Conservation (phyloP, 2,888 invertebrate genomes). For the Malachius bipustulatus region DNA sequence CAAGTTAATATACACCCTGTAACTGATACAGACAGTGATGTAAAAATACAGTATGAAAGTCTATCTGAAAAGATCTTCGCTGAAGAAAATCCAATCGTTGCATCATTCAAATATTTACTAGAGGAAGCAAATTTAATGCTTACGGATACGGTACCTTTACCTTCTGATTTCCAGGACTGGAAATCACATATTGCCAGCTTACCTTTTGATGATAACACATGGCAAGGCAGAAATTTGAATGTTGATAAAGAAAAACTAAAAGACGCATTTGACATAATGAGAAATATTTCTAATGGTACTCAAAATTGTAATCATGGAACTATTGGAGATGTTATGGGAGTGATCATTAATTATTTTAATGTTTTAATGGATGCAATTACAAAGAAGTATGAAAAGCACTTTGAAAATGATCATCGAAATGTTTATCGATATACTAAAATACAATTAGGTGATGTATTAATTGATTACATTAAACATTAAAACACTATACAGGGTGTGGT, state of each 20-base stretch:
- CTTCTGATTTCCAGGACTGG: slow-evolving; percentile 20
- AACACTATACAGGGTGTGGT: no score
- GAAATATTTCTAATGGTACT: slow-evolving; percentile 2
- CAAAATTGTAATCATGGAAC: slow-evolving; percentile 3
- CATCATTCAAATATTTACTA: slow-evolving; percentile 12
- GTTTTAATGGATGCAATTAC: slow-evolving; percentile 28
- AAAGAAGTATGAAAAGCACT: slow-evolving; percentile 20
- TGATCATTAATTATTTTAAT: slow-evolving; percentile 20
- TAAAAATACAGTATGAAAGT: no score
- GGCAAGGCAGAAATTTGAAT: slow-evolving; percentile 5
- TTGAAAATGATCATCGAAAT: slow-evolving; percentile 16
- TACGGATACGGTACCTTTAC: neutral
- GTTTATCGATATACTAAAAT: no score
- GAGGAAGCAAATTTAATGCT: neutral
- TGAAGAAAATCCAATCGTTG: slow-evolving; percentile 16
- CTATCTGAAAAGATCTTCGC: no score
- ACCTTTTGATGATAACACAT: slow-evolving; percentile 19
- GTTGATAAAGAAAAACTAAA: slow-evolving; percentile 17
- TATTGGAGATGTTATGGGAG: slow-evolving; percentile 10
- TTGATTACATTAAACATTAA: no score
- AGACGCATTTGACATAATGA: slow-evolving; percentile 10
- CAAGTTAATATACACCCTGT: no score
- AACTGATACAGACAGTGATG: neutral
- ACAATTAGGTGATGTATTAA: no score
- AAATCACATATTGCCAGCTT: slow-evolving; percentile 20